Percentiles rank a stretch among this genome's conserved stretches.
These are phyloP conservation scores for Camarhynchus parvulus DNA, from an alignment of 2,113 vertebrate genomes.

Conservation along the genomic window DNA sequence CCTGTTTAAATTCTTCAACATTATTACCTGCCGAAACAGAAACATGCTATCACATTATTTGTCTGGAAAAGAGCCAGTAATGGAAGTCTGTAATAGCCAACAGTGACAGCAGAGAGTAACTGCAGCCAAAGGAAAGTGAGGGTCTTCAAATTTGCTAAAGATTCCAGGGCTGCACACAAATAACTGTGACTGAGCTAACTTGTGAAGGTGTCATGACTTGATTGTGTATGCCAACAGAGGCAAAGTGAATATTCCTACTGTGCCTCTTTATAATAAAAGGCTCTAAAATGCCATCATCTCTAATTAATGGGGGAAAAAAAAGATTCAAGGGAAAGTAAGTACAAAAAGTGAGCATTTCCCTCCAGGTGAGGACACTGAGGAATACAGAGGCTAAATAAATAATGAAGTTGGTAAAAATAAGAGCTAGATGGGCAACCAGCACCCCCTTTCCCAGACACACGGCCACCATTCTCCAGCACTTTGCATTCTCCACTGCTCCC, in stretches of 20 bases:
- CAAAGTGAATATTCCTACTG: neutral
- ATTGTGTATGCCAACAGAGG: neutral
- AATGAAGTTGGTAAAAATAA: neutral
- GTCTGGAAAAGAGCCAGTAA: neutral
- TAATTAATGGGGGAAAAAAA: neutral
- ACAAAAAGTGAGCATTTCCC: neutral
- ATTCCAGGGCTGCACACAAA: neutral
- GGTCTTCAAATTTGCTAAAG: neutral
- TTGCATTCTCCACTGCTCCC: neutral
- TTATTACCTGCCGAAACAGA: neutral
- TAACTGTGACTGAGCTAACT: neutral
- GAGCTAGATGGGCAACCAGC: neutral
- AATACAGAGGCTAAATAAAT: neutral
- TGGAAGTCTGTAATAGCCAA: neutral
- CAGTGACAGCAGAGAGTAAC: neutral
- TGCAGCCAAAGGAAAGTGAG: neutral
- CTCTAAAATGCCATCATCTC: neutral
- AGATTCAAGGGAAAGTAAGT: neutral
- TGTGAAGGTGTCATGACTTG: neutral
- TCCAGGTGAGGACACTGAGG: neutral
- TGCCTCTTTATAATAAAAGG: neutral
- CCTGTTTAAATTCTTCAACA: neutral
- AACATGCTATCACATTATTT: neutral
- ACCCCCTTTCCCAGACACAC: neutral
- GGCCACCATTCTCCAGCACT: neutral